Evolutionary conservation across 2,797 vertebrate genomes (phyloP).

Genomic region (Pseudotriccus pelzelni): DNA sequence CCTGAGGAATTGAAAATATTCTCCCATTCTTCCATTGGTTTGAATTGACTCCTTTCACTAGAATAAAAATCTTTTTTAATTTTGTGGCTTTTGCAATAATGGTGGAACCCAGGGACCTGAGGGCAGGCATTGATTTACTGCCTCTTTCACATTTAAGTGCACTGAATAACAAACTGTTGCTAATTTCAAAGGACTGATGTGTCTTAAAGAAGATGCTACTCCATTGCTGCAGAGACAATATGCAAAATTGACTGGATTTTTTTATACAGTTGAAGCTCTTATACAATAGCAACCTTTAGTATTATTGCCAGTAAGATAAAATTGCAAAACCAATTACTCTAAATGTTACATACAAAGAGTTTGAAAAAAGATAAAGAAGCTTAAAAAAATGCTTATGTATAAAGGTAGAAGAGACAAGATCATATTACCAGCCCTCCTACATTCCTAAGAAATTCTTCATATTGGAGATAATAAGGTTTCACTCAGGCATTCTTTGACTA

Average conservation of each 20-base stretch:
- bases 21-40: neutral
- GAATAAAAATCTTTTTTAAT: constrained; percentile 10
- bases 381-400: neutral
- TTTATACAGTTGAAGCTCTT: neutral
- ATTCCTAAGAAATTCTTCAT: neutral
- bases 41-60: neutral
- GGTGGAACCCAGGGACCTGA: neutral
- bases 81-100: constrained; percentile 24
- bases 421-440: neutral
- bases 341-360: neutral
- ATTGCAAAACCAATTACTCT: neutral
- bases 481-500: neutral
- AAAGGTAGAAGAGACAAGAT: neutral
- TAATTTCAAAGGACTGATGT: neutral
- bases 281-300: neutral
- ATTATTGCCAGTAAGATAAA: neutral
- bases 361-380: neutral
- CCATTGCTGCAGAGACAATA: neutral
- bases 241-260: neutral
- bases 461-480: neutral
- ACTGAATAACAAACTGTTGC: neutral
- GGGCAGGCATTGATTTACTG: neutral
- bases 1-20: neutral
- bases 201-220: neutral
- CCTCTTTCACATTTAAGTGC: neutral